These are phyloP conservation scores for Siniperca scherzeri DNA, from an alignment of 2,797 vertebrate genomes.

Conservation along the genomic window DNA sequence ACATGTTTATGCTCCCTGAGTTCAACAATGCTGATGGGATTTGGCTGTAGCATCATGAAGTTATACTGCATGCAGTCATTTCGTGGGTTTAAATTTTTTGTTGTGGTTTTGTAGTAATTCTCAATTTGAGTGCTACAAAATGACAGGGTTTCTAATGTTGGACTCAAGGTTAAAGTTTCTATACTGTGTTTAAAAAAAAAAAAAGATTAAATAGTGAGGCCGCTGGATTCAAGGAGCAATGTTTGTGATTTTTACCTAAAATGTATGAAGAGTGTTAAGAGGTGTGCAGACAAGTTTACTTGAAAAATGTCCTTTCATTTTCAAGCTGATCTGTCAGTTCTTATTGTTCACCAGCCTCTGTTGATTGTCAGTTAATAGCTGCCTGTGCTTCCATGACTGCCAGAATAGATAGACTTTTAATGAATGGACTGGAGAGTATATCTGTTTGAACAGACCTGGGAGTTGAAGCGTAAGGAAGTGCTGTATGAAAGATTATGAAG, in stretches of 20 bases:
- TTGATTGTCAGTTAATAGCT: slow-evolving; percentile 7
- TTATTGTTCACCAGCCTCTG: not conserved
- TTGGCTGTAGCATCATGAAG: slow-evolving; percentile 32
- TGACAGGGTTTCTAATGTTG: slow-evolving; percentile 84
- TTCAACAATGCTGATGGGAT: slow-evolving; percentile 44
- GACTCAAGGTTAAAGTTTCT: slow-evolving; percentile 77
- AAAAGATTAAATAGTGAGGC: slow-evolving; percentile 47
- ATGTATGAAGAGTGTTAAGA: slow-evolving; percentile 14
- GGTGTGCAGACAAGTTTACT: slow-evolving; percentile 1
- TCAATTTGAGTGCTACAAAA: slow-evolving; percentile 80
- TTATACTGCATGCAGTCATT: slow-evolving; percentile 51
- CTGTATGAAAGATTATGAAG: not conserved
- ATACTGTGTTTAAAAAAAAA: slow-evolving; percentile 55
- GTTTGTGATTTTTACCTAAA: slow-evolving; percentile 35
- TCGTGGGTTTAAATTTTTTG: slow-evolving; percentile 68
- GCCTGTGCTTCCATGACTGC: not conserved
- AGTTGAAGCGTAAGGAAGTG: not conserved
- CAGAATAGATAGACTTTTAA: not conserved
- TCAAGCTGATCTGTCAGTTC: slow-evolving; percentile 1
- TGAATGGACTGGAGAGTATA: not conserved
- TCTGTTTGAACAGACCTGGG: not conserved
- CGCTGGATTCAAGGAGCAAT: slow-evolving; percentile 38
- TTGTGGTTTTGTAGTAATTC: slow-evolving; percentile 79
- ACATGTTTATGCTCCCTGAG: slow-evolving; percentile 55
- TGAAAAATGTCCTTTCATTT: not conserved